Evolutionary conservation across 2,888 invertebrate species (phyloP).

Genomic region (Sphaerophoria taeniata): DNA sequence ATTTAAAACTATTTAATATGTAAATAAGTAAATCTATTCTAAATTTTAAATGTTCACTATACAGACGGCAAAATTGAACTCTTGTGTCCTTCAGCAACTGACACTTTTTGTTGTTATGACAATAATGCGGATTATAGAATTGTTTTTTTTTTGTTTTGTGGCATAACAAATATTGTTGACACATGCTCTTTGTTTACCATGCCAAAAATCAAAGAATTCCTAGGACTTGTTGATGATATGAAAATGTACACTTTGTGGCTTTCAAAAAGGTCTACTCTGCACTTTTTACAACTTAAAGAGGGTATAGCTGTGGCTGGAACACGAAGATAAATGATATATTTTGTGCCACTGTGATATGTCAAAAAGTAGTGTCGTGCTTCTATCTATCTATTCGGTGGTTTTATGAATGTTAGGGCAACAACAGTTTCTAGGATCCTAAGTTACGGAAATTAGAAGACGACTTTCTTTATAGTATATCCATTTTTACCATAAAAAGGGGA

Average conservation of each 20-base stretch:
- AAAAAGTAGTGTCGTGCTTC: too few relatives aligned
- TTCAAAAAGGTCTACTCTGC: neutral
- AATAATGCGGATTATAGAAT: neutral
- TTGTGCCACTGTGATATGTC: too few relatives aligned
- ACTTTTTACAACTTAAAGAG: neutral
- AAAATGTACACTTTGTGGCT: conserved; percentile 12
- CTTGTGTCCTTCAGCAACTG: conserved; percentile 40
- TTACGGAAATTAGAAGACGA: too few relatives aligned
- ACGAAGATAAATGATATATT: too few relatives aligned
- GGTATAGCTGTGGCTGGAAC: too few relatives aligned
- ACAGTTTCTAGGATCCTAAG: too few relatives aligned
- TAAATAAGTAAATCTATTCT: conserved; percentile 53
- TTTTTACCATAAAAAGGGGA: too few relatives aligned
- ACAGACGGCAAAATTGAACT: conserved; percentile 24
- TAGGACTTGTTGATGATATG: conserved; percentile 53
- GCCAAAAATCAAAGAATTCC: conserved; percentile 14
- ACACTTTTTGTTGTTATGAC: conserved; percentile 43
- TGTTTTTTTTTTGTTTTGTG: conserved; percentile 13
- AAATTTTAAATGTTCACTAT: conserved; percentile 17
- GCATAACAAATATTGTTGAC: conserved; percentile 38
- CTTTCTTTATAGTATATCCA: too few relatives aligned
- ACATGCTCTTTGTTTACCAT: conserved; percentile 54
- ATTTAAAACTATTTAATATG: conserved; percentile 31
- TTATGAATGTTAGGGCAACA: too few relatives aligned
- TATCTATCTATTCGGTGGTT: too few relatives aligned